phyloP scores from a whole-genome alignment of 1,140 invertebrate genomes.

The Nephila pilipes region DNA sequence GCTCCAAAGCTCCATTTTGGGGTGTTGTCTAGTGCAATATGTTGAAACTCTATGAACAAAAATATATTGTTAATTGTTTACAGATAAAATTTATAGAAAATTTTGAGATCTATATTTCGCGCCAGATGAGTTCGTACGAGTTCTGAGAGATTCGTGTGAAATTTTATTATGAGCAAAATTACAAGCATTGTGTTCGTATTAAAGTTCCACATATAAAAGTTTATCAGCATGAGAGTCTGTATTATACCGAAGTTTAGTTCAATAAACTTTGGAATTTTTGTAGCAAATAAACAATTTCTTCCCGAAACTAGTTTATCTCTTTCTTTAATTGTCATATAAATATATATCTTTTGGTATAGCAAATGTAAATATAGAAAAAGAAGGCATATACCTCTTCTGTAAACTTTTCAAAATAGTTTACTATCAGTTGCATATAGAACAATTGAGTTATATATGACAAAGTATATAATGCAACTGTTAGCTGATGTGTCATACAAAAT shows the following conservation, averaged over 20 bases:
- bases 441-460: no score
- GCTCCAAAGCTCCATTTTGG: constrained; percentile 52
- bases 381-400: no score
- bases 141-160: constrained; percentile 36
- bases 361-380: no score
- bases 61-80: constrained; percentile 72
- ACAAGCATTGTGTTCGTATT: constrained; percentile 66
- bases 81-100: constrained; percentile 75
- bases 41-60: constrained; percentile 64
- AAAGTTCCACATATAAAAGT: constrained; percentile 68
- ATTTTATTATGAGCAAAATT: constrained; percentile 70
- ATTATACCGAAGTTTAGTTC: constrained; percentile 67
- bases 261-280: constrained; percentile 74
- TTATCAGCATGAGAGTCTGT: constrained; percentile 70
- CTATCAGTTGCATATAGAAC: no score
- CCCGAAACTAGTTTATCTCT: neutral
- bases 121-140: constrained; percentile 16
- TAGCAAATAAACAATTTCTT: constrained; percentile 65
- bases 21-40: constrained; percentile 70
- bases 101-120: constrained; percentile 71
- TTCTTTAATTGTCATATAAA: neutral
- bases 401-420: no score
- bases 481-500: no score
- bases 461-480: no score
- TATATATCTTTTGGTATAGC: no score